These are phyloP conservation scores for Drosophila demipolita DNA, from an alignment of 2,888 invertebrate species.

Conservation along the genomic window DNA sequence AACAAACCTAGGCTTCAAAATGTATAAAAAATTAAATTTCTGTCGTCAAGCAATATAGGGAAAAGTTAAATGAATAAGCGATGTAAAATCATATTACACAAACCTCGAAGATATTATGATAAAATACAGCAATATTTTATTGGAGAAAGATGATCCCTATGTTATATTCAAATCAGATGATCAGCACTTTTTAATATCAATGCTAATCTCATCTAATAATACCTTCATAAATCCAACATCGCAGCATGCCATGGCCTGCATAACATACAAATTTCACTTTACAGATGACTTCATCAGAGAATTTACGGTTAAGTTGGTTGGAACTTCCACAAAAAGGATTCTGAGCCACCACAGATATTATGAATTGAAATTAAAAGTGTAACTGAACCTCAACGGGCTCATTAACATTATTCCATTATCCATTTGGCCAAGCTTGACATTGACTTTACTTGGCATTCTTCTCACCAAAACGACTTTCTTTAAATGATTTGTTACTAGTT, in stretches of 20 bases:
- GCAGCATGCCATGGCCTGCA: not conserved
- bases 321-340: not conserved
- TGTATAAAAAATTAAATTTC: not conserved
- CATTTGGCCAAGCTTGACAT: not conserved
- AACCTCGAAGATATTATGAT: not conserved
- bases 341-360: slow-evolving; percentile 1
- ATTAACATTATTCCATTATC: not conserved
- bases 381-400: not conserved
- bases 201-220: not conserved
- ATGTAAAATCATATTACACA: not conserved
- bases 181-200: not conserved
- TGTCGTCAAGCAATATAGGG: not conserved
- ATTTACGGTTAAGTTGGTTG: not conserved
- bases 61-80: not conserved
- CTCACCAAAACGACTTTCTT: not conserved
- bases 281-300: slow-evolving; percentile 12
- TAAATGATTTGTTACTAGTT: not conserved
- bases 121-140: not conserved
- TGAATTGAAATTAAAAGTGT: not conserved
- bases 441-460: not conserved
- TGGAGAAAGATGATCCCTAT: not conserved
- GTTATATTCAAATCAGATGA: slow-evolving; percentile 1
- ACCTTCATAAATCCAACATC: not conserved
- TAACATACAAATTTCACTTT: slow-evolving; percentile 8
- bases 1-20: not conserved